Evolutionary conservation across 2,113 vertebrate species (phyloP), one percentile per base, ranked within the genome.

Genomic region (Enhydra lutris): DNA sequence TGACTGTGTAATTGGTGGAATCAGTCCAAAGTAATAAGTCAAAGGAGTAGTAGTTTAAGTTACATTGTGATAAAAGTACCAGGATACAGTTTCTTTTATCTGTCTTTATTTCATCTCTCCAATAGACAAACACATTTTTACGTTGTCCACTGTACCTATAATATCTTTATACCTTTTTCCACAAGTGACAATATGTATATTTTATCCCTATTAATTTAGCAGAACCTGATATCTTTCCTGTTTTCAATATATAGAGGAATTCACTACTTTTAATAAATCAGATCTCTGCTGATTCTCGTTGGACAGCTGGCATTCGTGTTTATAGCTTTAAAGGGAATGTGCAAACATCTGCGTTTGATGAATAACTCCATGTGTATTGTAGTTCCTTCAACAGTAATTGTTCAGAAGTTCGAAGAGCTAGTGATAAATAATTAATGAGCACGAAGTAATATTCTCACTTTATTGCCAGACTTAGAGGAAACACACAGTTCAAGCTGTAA

Each of bases 371-470:
- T 98, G 98, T 96, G 76, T 61, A 73, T 90, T 90, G 96, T 78
- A 36, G 78, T 39, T 98, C 15, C 81, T 98, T 97, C 92, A 96
- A 88, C 95, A 98, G 91, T 50, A 98, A 81, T 81, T 97, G 96
- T 97, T 98, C 95, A 95, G 97, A 98, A 89, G 89, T 94, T 71
- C 24, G 61, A 95, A 82, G 83, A 97, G 52, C 17, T 96, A 50
- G 84, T 95, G 97, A 98, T 98, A 98, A 98, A 98, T 98, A 98
- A 98, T 97, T 98, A 98, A 98, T 94, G 94, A 95, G 0, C 29
- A 86, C 50, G 92, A 97, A 95, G 52, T 45, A 97, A 91, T 91
- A 69, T 55, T 86, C 97, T 95, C 45, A 26, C 95, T 98, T 98
- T 98, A 97, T 97, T 97, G 92, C 92, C 91, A 85, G 55, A 97